Evolutionary conservation across 2,113 vertebrate species (phyloP), one percentile per base, ranked within the genome.

Genomic region (Papio anubis): DNA sequence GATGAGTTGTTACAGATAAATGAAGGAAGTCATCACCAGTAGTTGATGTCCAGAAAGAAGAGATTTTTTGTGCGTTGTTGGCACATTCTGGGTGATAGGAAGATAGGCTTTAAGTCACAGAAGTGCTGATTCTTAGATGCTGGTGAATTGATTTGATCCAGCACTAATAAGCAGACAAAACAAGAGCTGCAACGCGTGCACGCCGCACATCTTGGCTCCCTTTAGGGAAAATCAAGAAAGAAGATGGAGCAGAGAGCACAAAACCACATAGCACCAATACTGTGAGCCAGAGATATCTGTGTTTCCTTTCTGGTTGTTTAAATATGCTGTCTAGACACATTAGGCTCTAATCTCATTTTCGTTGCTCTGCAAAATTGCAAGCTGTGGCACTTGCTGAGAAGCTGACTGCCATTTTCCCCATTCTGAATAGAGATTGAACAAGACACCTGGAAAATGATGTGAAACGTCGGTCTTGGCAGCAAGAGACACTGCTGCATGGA

Each of bases 301-400:
- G 52, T 32, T 5, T 66, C 82, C 73, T 87, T 38, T 64, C 83
- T 84, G 79, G 86, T 25, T 48, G 59, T 64, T 75, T 85, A 91
- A 90, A 32, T 27, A 40, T 35, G 66, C 94, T 96, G 96, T 97
- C 96, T 94, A 93, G 97, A 95, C 83, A 52, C 89, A 83, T 82
- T 93, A 93, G 43, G 27, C 82, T 97, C 93, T 88, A 92, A 68
- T 76, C 82, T 94, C 85, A 40, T 45, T 87, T 57, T 55, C 50
- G 4, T 17, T 0, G 27, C 76, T 88, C 85, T 5, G 84, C 43
- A 13, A 3, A 30, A 3, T 18, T 27, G 57, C 88, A 78, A 91
- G 96, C 84, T 61, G 85, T 20, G 91, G 55, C 72, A 8, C 88
- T 90, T 2, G 1, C 86, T 48, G 94, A 70, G 96, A 95, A 85